A percentile compares a stretch with the other conserved stretches of the same genome.
Evolutionary conservation across 1,140 invertebrate genomes (phyloP).

Genomic region (Venustaconcha ellipsiformis): DNA sequence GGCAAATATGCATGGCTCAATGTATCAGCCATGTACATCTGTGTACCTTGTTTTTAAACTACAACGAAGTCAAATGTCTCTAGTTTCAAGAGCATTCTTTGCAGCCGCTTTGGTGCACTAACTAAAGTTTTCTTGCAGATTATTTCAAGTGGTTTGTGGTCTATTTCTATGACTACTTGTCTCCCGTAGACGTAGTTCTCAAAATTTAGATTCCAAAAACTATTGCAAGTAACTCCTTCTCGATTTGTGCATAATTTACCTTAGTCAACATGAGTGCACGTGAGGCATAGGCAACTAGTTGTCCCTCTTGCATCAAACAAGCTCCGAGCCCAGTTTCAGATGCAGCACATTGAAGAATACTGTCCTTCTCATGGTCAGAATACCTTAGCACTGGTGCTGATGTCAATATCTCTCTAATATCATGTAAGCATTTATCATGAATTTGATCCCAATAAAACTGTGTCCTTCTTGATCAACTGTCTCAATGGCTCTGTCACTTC

Average conservation of each 20-base stretch:
- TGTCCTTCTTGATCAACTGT: conserved; percentile 23
- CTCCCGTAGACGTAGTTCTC: neutral
- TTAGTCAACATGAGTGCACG: conserved; percentile 58
- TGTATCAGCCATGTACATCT: no score
- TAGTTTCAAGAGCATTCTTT: no score
- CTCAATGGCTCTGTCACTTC: conserved; percentile 17
- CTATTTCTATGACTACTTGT: conserved; percentile 3
- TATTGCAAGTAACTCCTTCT: conserved; percentile 35
- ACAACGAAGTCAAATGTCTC: no score
- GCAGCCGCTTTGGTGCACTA: neutral
- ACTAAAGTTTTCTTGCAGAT: conserved; percentile 8
- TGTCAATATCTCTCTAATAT: neutral
- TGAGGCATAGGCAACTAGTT: conserved; percentile 63
- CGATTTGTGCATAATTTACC: conserved; percentile 36
- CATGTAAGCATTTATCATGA: conserved; percentile 1
- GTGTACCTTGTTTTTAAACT: no score
- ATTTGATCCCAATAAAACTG: conserved; percentile 20
- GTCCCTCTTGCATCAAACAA: conserved; percentile 37
- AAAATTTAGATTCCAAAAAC: conserved; percentile 12
- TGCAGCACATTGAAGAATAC: neutral
- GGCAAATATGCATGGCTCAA: no score
- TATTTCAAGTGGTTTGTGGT: conserved; percentile 8
- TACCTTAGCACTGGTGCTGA: no score
- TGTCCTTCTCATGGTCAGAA: neutral
- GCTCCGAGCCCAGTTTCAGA: conserved; percentile 6